Evolutionary conservation across 2,797 vertebrate genomes (phyloP).

Genomic region (Typhlichthys eigenmanni): DNA sequence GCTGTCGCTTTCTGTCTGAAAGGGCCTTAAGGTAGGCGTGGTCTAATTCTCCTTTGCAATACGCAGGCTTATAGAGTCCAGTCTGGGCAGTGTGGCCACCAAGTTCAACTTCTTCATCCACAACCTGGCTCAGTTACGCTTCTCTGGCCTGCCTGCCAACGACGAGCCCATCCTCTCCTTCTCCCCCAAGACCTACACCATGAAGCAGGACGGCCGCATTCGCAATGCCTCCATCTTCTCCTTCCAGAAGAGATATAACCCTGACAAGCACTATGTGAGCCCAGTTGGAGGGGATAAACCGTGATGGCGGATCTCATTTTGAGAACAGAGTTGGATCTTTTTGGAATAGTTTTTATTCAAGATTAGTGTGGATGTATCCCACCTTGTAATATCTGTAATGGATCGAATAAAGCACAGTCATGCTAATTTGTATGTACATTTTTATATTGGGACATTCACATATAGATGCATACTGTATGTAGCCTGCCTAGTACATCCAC

Average conservation of each 20-base stretch:
- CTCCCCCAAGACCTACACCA: conserved; percentile 90
- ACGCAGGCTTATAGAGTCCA: conserved; percentile 92
- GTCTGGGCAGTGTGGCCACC: conserved; percentile 94
- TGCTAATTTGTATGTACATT: no score
- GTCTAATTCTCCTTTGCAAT: neutral
- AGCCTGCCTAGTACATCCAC: no score
- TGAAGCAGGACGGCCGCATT: conserved; percentile 93
- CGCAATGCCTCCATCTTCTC: conserved; percentile 91
- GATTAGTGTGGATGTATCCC: no score
- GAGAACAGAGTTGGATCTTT: no score
- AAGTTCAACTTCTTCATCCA: conserved; percentile 99
- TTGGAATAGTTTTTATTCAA: no score
- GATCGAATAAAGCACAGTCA: no score
- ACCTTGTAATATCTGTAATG: no score
- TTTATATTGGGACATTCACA: no score
- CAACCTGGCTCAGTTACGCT: conserved; percentile 94
- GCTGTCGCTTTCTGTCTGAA: no score
- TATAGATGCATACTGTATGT: no score
- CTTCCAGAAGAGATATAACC: conserved; percentile 98
- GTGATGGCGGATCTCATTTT: neutral
- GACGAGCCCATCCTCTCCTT: conserved; percentile 96
- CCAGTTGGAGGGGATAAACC: neutral
- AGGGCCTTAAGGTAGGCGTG: neutral
- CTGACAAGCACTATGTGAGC: conserved; percentile 96
- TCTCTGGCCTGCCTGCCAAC: conserved; percentile 92